Evolutionary conservation across 2,113 vertebrate species (phyloP), one percentile per base, ranked within the genome.

Genomic region (Romanogobio albipinnatus): DNA sequence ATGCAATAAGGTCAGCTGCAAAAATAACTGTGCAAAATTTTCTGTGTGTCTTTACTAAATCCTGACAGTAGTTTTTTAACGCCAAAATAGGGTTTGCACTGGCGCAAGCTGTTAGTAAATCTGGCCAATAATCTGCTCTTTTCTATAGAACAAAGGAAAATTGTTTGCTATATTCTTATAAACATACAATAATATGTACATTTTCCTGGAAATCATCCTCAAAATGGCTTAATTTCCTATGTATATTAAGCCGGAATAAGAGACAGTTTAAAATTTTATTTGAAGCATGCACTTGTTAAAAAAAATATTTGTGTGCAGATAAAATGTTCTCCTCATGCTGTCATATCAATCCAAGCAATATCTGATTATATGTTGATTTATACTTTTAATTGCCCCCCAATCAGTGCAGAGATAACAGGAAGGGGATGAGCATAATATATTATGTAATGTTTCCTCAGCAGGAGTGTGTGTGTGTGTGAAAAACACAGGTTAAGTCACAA

Each of bases 331-430:
- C 36, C 45, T 36, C 3, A 71, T 43, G 66, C 17, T 75, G 24
- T 17, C 15, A 64, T 62, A 29, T 53, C 9, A 76, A 53, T 78
- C 76, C 36, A 33, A 15, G 1, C 15, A n/a, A 58, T 14, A 43
- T 56, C 22, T 59, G 90, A 74, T 85, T 90, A 76, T 85, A 82
- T 82, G 82, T 88, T 85, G 91, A 93, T 91, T 93, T 90, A 93
- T 93, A 92, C 92, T 88, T 89, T 88, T 43, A 87, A 77, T 43
- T 87, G 68, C 68, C 66, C 85, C 80, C 49, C 68, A 86, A 91
- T 83, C 85, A 74, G 70, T 88, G 73, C 51, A 61, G 86, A 15
- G 81, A 90, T 85, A 87, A 51, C 19, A 84, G 22, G 70, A 75
- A 84, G 93, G 87, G 94, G 86, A 73, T 76, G 36, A 56, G 47